Base-by-base conservation (phyloP, 1,140 invertebrate genomes). In the Drepana arcuata region DNA sequence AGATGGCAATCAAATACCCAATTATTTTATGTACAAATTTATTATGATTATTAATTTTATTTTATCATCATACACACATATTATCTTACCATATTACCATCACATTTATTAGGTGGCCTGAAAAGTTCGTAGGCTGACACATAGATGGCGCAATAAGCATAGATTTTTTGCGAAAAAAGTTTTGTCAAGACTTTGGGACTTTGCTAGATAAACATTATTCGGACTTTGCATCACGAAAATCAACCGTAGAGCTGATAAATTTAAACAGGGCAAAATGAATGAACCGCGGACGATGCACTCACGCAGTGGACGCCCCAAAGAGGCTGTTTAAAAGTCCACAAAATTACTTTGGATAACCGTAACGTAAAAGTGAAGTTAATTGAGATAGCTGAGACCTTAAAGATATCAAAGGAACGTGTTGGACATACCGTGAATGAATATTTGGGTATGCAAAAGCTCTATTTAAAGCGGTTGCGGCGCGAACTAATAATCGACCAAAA, bases 171-270 rank as follows among this genome's bases (percentile, higher is more conserved):
- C n/a, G n/a, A n/a, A n/a, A n/a, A n/a, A n/a, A n/a, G n/a, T n/a
- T n/a, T n/a, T n/a, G n/a, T n/a, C n/a, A n/a, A n/a, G n/a, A n/a
- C n/a, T n/a, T n/a, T n/a, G n/a, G n/a, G 13, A 21, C 24, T 27
- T 26, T 12, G 34, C 9, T 37, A 27, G 34, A 27, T 10, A 18
- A 26, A 14, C 9, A 38, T 29, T 21, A 30, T 18, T 24, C 27
- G 36, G 9, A 32, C 2, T 69, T n/a, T n/a, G n/a, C n/a, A n/a
- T n/a, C n/a, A n/a, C n/a, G n/a, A n/a, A n/a, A n/a, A n/a, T n/a
- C n/a, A n/a, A n/a, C n/a, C n/a, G n/a, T n/a, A n/a, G 58, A 47
- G 61, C 29, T 59, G 48, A 42, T 43, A 49, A 64, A 0, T 61
- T 62, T 54, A 52, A 66, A 59, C 49, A 49, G 13, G 52, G 54